A percentile compares a stretch with the other conserved stretches of the same genome.
Evolutionary conservation across 1,140 invertebrate species (phyloP).

Genomic region (Camponotus vicinus): DNA sequence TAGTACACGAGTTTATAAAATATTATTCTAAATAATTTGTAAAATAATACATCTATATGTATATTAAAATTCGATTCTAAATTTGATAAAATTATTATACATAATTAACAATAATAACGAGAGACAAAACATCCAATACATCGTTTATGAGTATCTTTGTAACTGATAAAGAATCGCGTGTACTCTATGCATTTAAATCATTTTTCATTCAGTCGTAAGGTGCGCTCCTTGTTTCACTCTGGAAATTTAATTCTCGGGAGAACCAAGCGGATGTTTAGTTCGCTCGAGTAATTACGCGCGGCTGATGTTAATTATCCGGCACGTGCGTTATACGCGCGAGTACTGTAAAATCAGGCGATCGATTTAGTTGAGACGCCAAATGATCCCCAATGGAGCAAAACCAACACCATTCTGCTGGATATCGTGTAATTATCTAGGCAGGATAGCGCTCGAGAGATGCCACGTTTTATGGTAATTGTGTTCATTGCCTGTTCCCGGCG

Average conservation of each 20-base stretch:
- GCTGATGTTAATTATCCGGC: constrained; percentile 40
- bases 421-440: constrained; percentile 73
- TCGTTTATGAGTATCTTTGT: neutral
- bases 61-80: too few species aligned
- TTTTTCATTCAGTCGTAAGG: neutral
- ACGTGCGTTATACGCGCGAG: constrained; percentile 37
- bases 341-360: constrained; percentile 59
- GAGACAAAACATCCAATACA: neutral
- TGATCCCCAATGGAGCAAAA: constrained; percentile 68
- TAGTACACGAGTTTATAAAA: too few species aligned
- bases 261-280: neutral
- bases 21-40: too few species aligned
- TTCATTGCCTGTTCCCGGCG: neutral
- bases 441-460: constrained; percentile 26
- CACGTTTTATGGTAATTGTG: constrained; percentile 68
- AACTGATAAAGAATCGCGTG: neutral
- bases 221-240: constrained; percentile 29
- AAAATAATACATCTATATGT: too few species aligned
- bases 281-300: constrained; percentile 32
- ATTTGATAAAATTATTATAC: too few species aligned
- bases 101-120: neutral
- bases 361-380: constrained; percentile 65
- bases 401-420: constrained; percentile 69
- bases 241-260: constrained; percentile 58
- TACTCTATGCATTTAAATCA: neutral